Base-by-base conservation (phyloP, 1,140 invertebrate genomes). In the Agrilus planipennis region DNA sequence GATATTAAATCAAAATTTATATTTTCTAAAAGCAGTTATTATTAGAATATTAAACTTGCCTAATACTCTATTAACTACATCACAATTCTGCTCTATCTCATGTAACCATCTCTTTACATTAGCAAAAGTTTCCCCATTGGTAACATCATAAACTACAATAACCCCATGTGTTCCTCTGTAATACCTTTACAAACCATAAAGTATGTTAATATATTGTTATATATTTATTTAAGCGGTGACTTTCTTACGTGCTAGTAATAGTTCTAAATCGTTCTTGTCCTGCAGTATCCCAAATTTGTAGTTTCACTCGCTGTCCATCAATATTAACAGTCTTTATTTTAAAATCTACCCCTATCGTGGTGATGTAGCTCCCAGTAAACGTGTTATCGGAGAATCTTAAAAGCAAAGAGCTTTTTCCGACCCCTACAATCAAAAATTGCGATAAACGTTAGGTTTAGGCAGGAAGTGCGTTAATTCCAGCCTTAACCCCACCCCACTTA, bases 61-160 rank as follows among this genome's bases (percentile, higher is more conserved):
- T 74, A 99, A 76, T 69, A 98, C 91, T 79, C 89, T 91, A 72
- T 96, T 96, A 39, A 99, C 94, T 57, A 93, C 85, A 75, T 99
- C 94, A 79, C 95, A 99, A 71, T 99, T 98, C 61, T 96, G 89
- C 59, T 98, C 93, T 52, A 99, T 99, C 74, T 99, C 95, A 20
- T 35, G 34, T n/a, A 42, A 17, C 88, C 88, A 92, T 61, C 94
- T 71, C 63, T 97, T 95, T 0, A 99, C 93, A 70, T 99, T 99
- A 34, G 91, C 91, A 74, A 99, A 99, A 6, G 92, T 93, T 61
- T 99, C 94, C 18, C 92, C 93, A 68, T 89, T 97, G 34, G 89
- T 93, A 17, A 99, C 94, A 76, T 99, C 95, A 68, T 99, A 99
- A 10, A 99, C 95, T 37, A 99, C 90, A 56, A 99, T 93, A 25